Base-by-base conservation (phyloP, 2,797 vertebrate species). In the Thripadectes ignobilis region DNA sequence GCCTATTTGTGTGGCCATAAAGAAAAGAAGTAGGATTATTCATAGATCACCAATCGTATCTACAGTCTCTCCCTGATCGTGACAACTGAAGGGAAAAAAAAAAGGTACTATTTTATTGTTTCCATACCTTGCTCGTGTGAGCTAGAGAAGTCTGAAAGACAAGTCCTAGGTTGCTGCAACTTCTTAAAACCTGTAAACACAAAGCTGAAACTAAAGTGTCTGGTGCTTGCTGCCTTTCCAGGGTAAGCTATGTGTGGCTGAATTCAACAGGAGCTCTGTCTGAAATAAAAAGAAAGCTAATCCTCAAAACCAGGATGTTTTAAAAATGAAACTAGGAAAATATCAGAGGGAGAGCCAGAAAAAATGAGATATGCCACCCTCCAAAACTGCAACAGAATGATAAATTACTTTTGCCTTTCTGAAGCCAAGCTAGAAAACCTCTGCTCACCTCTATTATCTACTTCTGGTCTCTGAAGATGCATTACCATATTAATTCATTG, bases 401-500 rank as follows among this genome's bases (percentile, higher is more conserved):
- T 98, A 97, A 98, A 98, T 98, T 97, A 97, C 97, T 97, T 97
- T 96, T 98, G 97, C 96, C 95, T 98, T 96, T 95, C 93, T 52
- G 61, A 98, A 98, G 96, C 96, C 96, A 93, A 97, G 85, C 95
- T 96, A 46, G 55, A 90, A 97, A 97, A 97, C 97, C 97, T 97
- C 97, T 97, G 97, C 96, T 98, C 97, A 98, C 97, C 97, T 97
- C 98, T 97, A 97, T 98, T 98, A 98, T 98, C 97, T 98, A 90
- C 91, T 97, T 90, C 91, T 95, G 95, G 97, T 98, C 97, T 98
- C 98, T 96, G 96, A 98, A 98, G 97, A 96, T 97, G 14, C 96
- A 97, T 98, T 98, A 98, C 97, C 97, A 98, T 98, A 98, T 98
- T 98, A 97, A 98, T 98, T 98, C 97, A 97, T 98, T 97, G 97